These are phyloP conservation scores for Lithobates sylvaticus DNA, from an alignment of 2,797 vertebrate species.

Conservation along the genomic window DNA sequence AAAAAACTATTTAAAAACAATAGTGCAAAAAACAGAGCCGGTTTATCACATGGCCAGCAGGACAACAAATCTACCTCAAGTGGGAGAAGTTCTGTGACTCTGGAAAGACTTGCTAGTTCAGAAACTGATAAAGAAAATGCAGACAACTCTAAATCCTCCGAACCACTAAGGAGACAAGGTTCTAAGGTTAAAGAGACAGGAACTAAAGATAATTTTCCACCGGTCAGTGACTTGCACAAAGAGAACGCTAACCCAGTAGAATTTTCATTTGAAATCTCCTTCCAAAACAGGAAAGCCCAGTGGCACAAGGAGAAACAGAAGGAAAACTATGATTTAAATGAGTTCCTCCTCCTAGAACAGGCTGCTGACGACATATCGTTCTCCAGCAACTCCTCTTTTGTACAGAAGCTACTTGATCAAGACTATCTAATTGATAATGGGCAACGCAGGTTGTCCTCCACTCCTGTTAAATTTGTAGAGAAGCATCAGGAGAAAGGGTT, in stretches of 20 bases:
- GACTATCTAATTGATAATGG: constrained; percentile 76
- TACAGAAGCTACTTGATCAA: constrained; percentile 84
- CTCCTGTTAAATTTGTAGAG: constrained; percentile 85
- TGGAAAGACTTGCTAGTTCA: constrained; percentile 64
- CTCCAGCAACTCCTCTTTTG: constrained; percentile 95
- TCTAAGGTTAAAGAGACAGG: constrained; percentile 56
- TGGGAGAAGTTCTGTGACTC: constrained; percentile 62
- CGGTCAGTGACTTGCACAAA: constrained; percentile 23
- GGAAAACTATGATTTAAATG: constrained; percentile 90
- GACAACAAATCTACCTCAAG: constrained; percentile 66
- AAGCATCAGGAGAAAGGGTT: constrained; percentile 57
- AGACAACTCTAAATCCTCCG: constrained; percentile 54
- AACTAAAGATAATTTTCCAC: constrained; percentile 49
- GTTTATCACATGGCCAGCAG: constrained; percentile 39
- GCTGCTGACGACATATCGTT: constrained; percentile 97
- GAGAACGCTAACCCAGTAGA: constrained; percentile 63
- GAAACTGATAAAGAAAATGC: constrained; percentile 72
- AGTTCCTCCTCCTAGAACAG: constrained; percentile 95
- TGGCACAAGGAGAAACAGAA: constrained; percentile 85
- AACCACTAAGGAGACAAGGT: constrained; percentile 53
- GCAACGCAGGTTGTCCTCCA: constrained; percentile 86
- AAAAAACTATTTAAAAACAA: constrained; percentile 70
- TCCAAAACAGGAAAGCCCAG: constrained; percentile 82
- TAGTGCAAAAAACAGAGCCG: constrained; percentile 72
- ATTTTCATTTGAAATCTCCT: constrained; percentile 85